A percentile compares a stretch with the other conserved stretches of the same genome.
Evolutionary conservation across 1,140 invertebrate species (phyloP).

Genomic region (Drosophila cardini): DNA sequence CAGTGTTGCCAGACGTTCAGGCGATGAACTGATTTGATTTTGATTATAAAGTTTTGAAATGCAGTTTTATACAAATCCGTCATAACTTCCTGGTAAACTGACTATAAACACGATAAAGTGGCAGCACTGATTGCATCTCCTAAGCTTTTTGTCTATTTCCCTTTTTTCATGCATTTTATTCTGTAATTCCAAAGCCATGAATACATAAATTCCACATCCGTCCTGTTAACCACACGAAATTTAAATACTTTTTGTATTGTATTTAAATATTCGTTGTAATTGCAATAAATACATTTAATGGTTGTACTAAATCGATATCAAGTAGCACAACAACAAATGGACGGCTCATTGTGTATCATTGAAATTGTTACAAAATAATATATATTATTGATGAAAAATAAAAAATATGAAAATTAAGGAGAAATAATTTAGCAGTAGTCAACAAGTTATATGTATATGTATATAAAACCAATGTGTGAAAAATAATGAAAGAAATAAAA

Average conservation of each 20-base stretch:
- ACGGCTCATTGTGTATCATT: constrained; percentile 72
- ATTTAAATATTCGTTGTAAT: constrained; percentile 65
- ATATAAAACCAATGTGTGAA: constrained; percentile 76
- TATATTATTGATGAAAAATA: constrained; percentile 50
- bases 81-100: no score
- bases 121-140: constrained; percentile 42
- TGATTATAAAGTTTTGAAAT: no score
- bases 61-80: no score
- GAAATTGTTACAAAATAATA: constrained; percentile 68
- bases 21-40: no score
- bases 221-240: constrained; percentile 68
- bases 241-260: constrained; percentile 25
- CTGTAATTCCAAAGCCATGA: constrained; percentile 20
- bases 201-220: constrained; percentile 72
- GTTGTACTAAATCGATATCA: constrained; percentile 77
- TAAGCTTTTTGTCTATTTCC: constrained; percentile 1
- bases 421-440: constrained; percentile 62
- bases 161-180: background rate
- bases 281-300: constrained; percentile 74
- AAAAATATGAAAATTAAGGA: constrained; percentile 17
- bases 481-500: constrained; percentile 66
- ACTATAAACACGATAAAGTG: no score
- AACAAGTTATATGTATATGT: constrained; percentile 75
- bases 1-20: no score
- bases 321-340: constrained; percentile 71